Base-by-base conservation (phyloP, 2,888 invertebrate genomes). In the Mechanitis mazaeus region DNA sequence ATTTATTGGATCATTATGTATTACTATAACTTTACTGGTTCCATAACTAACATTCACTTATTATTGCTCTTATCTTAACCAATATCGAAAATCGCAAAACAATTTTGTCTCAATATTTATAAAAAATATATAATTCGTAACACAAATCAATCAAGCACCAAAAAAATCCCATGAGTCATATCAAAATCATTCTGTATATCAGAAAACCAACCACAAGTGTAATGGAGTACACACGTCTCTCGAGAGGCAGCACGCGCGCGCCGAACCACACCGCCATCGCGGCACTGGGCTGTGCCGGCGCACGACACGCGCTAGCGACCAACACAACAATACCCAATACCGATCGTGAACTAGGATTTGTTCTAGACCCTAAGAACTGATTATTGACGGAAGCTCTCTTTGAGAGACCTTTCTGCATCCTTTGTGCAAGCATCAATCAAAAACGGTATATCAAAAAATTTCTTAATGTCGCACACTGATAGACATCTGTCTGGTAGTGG, bases 201-300 rank as follows among this genome's bases (percentile, higher is more conserved):
- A 61, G 33, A 55, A 53, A 74, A 87, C 87, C 72, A 77, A 90
- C 89, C 89, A 90, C 90, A 55, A 89, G 75, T 33, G 86, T 89
- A 71, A 90, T 79, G 69, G 88, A 87, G 76, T 88, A 90, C 65
- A 90, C 87, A 69, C 90, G 83, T 64, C 90, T 80, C 71, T 89
- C 84, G 64, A 90, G 81, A 72, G 90, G 90, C 72, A 83, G 77
- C 61, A 90, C 82, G 77, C 89, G 89, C 79, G 89, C 90, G 76
- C 90, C 90, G 82, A 89, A 90, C 89, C 89, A 90, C 76, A 90
- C 90, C 77, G 90, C 87, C 90, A 89, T 89, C 70, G 84, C 86
- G 82, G 86, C 79, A 88, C 87, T 87, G 68, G 71, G 78, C 75
- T 75, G 74, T 59, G 62, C 63, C 54, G 35, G 70, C 67, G 75